Evolutionary conservation across 2,797 vertebrate genomes (phyloP).

Genomic region (Sebastiscus tertius): DNA sequence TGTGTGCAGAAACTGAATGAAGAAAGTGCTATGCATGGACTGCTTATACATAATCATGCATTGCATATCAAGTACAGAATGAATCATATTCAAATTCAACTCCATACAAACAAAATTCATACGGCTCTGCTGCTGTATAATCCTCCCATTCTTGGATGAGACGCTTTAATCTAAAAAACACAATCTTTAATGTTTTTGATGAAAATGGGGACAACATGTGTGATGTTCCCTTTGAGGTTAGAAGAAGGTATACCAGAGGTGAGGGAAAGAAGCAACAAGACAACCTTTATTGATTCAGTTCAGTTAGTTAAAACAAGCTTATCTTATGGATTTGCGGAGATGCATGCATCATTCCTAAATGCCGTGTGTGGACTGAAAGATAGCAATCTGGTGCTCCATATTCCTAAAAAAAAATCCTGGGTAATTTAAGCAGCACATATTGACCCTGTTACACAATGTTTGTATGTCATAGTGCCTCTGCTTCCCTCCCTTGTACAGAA

Average conservation of each 20-base stretch:
- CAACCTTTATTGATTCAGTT: slow-evolving; percentile 31
- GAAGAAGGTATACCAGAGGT: background rate
- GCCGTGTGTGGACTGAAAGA: slow-evolving; percentile 16
- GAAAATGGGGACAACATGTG: background rate
- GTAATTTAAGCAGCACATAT: slow-evolving; percentile 60
- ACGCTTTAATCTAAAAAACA: slow-evolving; percentile 13
- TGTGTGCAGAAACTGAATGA: slow-evolving; percentile 26
- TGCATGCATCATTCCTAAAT: slow-evolving; percentile 1
- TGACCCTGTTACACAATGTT: slow-evolving; percentile 71
- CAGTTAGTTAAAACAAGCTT: slow-evolving; percentile 21
- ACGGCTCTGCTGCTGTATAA: background rate
- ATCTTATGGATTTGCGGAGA: slow-evolving; percentile 17
- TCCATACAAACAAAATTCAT: background rate
- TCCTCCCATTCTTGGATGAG: slow-evolving; percentile 1
- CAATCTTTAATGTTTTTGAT: background rate
- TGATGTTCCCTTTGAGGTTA: background rate
- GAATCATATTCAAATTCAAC: slow-evolving; percentile 7
- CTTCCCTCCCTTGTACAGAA: slow-evolving; percentile 57
- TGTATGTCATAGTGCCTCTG: slow-evolving; percentile 63
- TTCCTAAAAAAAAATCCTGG: slow-evolving; percentile 26
- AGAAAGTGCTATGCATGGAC: background rate
- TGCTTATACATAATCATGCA: background rate
- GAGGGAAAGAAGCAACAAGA: background rate
- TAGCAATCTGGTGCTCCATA: slow-evolving; percentile 37
- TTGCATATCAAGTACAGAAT: slow-evolving; percentile 15